phyloP scores from a whole-genome alignment of 2,888 invertebrate species.

The Cordilura impudica region DNA sequence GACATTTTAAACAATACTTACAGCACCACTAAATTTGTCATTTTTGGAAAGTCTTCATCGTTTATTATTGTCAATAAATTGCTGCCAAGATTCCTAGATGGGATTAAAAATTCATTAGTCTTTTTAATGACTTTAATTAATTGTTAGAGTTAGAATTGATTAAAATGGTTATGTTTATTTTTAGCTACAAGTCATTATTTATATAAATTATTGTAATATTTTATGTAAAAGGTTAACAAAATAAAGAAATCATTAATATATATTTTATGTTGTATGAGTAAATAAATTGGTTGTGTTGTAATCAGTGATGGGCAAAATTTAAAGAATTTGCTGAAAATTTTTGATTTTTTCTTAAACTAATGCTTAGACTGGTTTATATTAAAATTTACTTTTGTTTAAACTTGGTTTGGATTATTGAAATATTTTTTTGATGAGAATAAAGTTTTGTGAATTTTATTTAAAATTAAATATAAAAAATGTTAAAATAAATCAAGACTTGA shows the following conservation, averaged over 20 bases:
- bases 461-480: too few species aligned
- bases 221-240: constrained; percentile 22
- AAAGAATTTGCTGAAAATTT: too few species aligned
- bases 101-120: constrained; percentile 22
- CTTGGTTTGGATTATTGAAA: too few species aligned
- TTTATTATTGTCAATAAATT: constrained; percentile 86
- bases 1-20: constrained; percentile 81
- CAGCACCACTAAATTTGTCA: constrained; percentile 87
- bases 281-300: background rate
- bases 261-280: background rate
- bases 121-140: background rate
- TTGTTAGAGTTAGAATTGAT: background rate
- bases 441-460: too few species aligned
- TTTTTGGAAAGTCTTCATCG: constrained; percentile 83
- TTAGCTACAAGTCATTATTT: constrained; percentile 24
- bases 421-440: too few species aligned
- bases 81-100: constrained; percentile 86
- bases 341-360: too few species aligned
- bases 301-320: constrained; percentile 27
- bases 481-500: too few species aligned
- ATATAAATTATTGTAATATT: constrained; percentile 18
- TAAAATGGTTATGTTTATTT: constrained; percentile 6
- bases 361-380: too few species aligned
- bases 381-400: too few species aligned
- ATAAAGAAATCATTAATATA: background rate